Evolutionary conservation across 2,113 vertebrate species (phyloP), one percentile per base, ranked within the genome.

Genomic region (Elephas maximus): DNA sequence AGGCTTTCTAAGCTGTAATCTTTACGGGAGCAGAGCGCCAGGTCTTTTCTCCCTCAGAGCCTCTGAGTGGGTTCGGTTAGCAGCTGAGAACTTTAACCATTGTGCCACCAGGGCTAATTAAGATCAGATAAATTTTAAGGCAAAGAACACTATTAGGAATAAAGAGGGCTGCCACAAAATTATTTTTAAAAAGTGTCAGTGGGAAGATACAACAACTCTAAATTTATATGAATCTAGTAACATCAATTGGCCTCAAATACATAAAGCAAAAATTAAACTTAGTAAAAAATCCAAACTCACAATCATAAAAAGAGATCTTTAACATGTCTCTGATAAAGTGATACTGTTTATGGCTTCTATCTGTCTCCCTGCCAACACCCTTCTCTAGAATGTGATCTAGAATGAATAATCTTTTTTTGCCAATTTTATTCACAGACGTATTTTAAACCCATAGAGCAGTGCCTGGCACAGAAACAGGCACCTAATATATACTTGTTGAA

Each of bases 281-380:
- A 30, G 7, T 83, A 60, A 18, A 71, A 71, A 57, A 76, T 21
- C 81, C 10, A 86, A 51, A 71, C 4, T 88, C 44, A 62, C 10
- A 90, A 30, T 87, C 33, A 81, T n/a, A 67, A 69, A 85, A n/a
- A 28, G 33, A 77, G 9, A 18, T 81, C 85, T 92, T 81, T 89
- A 80, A 63, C 6, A 51, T 1, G 6, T 4, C 14, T 94, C 26
- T 62, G 41, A 74, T 84, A 45, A 79, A 57, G 69, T 89, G n/a
- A 77, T 60, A 91, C 53, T 86, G 41, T 73, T 76, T n/a, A 41
- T 76, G 28, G 87, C 26, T 93, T 67, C 62, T 88, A n/a, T 80
- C 20, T 74, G 12, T 84, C 79, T 95, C 23, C 57, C 41, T 76
- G 21, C 10, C 69, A 74, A 26, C 20, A 37, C 1, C 17, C 63